Conservation (phyloP, 2,113 vertebrate genomes). For the Scomber japonicus region DNA sequence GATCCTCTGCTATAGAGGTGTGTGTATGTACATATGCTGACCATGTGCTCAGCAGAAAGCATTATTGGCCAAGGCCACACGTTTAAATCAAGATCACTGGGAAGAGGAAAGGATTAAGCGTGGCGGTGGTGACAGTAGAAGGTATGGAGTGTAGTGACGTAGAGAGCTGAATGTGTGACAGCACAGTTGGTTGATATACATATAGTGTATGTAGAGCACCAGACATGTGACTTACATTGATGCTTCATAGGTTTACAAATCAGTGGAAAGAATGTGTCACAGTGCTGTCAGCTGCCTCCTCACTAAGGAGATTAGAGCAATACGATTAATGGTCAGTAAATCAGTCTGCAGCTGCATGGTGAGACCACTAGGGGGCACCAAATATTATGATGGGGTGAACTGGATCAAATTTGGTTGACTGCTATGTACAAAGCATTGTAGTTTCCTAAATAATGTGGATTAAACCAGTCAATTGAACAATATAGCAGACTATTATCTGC, state of each 20-base stretch:
- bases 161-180: not conserved
- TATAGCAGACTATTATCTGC: too few species aligned
- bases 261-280: constrained; percentile 52
- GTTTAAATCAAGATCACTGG: not conserved
- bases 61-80: not conserved
- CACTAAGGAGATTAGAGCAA: constrained; percentile 59
- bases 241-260: constrained; percentile 28
- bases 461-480: too few species aligned
- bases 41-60: not conserved
- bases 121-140: not conserved
- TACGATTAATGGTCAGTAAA: constrained; percentile 32
- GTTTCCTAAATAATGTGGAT: too few species aligned
- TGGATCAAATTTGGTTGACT: too few species aligned
- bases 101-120: not conserved
- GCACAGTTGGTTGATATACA: not conserved
- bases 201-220: not conserved
- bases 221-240: not conserved
- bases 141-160: not conserved
- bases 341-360: constrained; percentile 13
- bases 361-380: constrained; percentile 46
- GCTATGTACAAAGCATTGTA: too few species aligned
- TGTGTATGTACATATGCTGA: not conserved
- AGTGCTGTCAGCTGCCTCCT: constrained; percentile 45
- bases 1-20: not conserved
- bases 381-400: not conserved